phyloP scores from a whole-genome alignment of 2,113 vertebrate species.

The Campylomormyrus numenius region DNA sequence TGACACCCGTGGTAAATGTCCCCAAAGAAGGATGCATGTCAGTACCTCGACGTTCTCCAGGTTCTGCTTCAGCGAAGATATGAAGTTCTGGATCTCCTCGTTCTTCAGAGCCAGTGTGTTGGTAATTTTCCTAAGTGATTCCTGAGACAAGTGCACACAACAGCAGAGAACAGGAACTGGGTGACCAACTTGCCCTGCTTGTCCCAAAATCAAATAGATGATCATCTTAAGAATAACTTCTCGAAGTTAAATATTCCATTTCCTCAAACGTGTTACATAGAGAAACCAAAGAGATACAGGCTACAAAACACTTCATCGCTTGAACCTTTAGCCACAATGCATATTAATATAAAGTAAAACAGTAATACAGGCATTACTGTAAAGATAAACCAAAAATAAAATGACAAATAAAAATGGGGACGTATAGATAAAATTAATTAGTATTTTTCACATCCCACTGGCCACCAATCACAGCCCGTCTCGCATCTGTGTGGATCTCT shows the following conservation, averaged over 20 bases:
- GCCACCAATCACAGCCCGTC: not conserved
- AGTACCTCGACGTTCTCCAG: slow-evolving; percentile 79
- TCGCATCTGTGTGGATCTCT: not conserved
- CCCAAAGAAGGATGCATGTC: not conserved
- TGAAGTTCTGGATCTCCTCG: slow-evolving; percentile 89
- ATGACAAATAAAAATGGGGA: not conserved
- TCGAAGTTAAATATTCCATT: not conserved
- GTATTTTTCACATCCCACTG: not conserved
- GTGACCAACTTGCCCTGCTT: not conserved
- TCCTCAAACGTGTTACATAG: not conserved
- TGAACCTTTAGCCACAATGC: not conserved
- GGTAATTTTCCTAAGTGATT: slow-evolving; percentile 79
- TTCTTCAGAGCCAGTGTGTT: slow-evolving; percentile 86
- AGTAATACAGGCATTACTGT: not conserved
- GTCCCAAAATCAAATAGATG: not conserved
- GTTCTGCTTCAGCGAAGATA: slow-evolving; percentile 81
- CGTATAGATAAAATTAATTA: not conserved
- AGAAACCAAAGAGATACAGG: not conserved
- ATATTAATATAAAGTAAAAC: not conserved
- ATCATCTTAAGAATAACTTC: not conserved
- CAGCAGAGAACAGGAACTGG: not conserved
- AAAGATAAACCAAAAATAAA: not conserved
- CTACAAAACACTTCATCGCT: not conserved
- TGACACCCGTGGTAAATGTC: not conserved
- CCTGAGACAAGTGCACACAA: slow-evolving; percentile 50